These are phyloP conservation scores for Dryobota labecula DNA, from an alignment of 2,888 invertebrate genomes.

Conservation along the genomic window DNA sequence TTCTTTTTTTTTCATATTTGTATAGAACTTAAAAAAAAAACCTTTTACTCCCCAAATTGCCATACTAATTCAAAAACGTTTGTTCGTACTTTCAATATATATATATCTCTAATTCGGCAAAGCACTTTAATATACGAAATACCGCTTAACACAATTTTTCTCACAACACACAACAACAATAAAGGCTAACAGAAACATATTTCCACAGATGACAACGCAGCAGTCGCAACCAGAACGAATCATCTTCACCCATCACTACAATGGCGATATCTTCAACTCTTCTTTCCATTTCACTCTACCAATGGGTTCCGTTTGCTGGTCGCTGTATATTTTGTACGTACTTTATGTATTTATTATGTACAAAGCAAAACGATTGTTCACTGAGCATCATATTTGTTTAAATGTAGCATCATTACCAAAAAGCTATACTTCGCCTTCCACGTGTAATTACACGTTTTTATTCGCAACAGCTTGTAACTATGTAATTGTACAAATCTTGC, in stretches of 20 bases:
- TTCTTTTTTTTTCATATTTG: too few species aligned
- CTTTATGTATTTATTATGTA: background rate
- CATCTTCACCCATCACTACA: background rate
- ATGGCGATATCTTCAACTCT: background rate
- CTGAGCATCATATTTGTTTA: background rate
- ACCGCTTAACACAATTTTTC: background rate
- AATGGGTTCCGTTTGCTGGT: background rate
- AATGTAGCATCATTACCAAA: too few species aligned
- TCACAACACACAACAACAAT: too few species aligned
- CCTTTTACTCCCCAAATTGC: too few species aligned
- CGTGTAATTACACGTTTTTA: too few species aligned
- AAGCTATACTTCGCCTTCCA: background rate
- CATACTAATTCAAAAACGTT: background rate
- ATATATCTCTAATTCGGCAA: background rate
- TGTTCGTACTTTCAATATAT: background rate
- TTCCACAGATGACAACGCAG: constrained; percentile 7
- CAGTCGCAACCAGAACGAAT: background rate
- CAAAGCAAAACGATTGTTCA: background rate
- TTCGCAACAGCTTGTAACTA: background rate
- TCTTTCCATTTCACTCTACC: background rate
- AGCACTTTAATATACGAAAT: background rate
- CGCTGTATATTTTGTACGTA: constrained; percentile 28
- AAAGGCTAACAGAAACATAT: background rate
- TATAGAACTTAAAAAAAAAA: too few species aligned
- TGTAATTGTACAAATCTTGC: constrained; percentile 2